Percentiles rank a stretch among this genome's conserved stretches.
Conservation (phyloP, 2,113 vertebrate genomes). For the Sapayoa aenigma region DNA sequence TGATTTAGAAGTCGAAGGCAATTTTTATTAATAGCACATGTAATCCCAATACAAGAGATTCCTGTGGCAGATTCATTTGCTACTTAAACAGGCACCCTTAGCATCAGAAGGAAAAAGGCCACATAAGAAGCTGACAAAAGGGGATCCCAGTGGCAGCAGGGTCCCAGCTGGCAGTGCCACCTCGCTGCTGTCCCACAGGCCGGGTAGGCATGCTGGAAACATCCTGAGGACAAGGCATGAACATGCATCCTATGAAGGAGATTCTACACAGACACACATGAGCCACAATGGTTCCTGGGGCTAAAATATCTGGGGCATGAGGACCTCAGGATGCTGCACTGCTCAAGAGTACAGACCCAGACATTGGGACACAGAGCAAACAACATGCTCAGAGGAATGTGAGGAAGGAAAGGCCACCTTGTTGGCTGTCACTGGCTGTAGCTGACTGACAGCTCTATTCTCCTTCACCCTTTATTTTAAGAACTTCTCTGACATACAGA, state of each 20-base stretch:
- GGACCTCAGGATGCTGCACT: neutral
- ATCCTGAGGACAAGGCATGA: neutral
- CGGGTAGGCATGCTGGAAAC: neutral
- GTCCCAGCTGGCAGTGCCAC: neutral
- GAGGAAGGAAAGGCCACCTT: neutral
- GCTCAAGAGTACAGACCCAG: neutral
- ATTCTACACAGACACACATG: fast-evolving
- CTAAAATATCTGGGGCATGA: neutral
- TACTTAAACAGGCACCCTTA: neutral
- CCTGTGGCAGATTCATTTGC: constrained; percentile 11
- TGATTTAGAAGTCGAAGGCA: constrained; percentile 41
- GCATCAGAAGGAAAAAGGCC: neutral
- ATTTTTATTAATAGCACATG: constrained; percentile 59
- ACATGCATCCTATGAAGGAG: neutral
- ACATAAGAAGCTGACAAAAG: neutral
- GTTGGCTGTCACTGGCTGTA: neutral
- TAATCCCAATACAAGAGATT: constrained; percentile 8
- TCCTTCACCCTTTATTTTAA: neutral
- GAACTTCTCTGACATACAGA: neutral
- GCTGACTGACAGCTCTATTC: neutral
- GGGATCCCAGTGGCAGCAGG: fast-evolving
- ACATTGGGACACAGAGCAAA: fast-evolving
- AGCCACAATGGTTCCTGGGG: neutral
- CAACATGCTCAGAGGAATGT: fast-evolving
- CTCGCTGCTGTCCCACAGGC: neutral